These are phyloP conservation scores for Lycorma delicatula DNA, from an alignment of 1,140 invertebrate species.

Conservation along the genomic window DNA sequence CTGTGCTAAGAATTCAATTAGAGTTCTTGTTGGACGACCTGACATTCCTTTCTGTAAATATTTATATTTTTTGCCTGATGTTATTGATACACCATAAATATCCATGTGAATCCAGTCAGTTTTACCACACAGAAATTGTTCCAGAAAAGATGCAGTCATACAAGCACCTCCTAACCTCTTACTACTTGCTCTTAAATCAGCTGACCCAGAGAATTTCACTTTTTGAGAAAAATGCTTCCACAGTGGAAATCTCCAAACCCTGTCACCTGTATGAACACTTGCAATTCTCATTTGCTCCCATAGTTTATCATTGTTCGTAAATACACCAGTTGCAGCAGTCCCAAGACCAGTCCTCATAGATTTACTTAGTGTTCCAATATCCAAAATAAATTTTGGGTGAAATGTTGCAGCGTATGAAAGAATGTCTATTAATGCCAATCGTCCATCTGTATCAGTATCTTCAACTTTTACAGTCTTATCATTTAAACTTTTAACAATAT, in stretches of 20 bases:
- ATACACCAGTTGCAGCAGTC: slow-evolving; percentile 55
- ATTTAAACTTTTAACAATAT: slow-evolving; percentile 53
- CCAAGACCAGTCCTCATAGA: slow-evolving; percentile 51
- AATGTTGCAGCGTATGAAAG: slow-evolving; percentile 40
- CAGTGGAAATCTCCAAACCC: slow-evolving; percentile 50
- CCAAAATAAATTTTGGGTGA: slow-evolving; percentile 48
- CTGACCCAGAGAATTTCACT: neutral
- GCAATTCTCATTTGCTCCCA: slow-evolving; percentile 32
- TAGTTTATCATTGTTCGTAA: slow-evolving; percentile 41
- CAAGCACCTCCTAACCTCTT: neutral
- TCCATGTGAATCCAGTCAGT: too few species aligned
- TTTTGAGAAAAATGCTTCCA: slow-evolving; percentile 40
- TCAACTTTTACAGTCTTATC: slow-evolving; percentile 49
- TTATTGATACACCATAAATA: too few species aligned
- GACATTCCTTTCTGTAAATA: too few species aligned
- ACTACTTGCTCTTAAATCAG: neutral
- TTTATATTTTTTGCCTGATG: too few species aligned
- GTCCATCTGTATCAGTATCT: slow-evolving; percentile 57
- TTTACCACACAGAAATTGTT: neutral
- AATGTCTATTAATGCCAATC: slow-evolving; percentile 54
- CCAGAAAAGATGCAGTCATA: neutral
- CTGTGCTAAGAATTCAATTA: too few species aligned
- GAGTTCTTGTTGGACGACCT: too few species aligned
- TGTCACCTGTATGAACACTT: slow-evolving; percentile 42
- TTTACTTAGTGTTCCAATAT: slow-evolving; percentile 44